Evolutionary conservation across 2,113 vertebrate species (phyloP).

Genomic region (Grammomys surdaster): DNA sequence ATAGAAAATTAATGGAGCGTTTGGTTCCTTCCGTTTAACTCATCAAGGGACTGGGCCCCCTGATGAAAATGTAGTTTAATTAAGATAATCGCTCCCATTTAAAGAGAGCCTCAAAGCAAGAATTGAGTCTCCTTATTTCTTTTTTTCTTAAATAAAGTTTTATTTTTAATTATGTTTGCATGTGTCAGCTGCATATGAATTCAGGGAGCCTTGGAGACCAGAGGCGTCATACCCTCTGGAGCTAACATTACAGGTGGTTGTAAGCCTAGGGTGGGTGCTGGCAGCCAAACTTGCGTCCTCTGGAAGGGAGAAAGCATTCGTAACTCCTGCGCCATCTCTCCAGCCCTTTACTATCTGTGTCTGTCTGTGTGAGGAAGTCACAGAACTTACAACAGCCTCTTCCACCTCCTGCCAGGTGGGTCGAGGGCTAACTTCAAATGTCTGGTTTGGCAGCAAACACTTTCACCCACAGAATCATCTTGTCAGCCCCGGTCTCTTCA

Average conservation of each 20-base stretch:
- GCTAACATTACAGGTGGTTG: not conserved
- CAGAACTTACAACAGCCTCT: not conserved
- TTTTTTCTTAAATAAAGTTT: not conserved
- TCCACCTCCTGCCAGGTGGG: not conserved
- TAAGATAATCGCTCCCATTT: slow-evolving; percentile 39
- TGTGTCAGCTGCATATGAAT: not conserved
- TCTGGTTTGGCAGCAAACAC: not conserved
- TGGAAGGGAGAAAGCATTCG: too few relatives aligned
- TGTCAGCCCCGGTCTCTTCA: not conserved
- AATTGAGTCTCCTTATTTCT: not conserved
- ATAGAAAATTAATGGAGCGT: slow-evolving; percentile 47
- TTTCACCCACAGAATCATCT: not conserved
- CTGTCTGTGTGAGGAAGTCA: too few relatives aligned
- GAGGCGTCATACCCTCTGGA: not conserved
- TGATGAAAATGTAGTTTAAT: slow-evolving; percentile 54
- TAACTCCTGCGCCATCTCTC: not conserved
- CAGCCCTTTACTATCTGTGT: not conserved
- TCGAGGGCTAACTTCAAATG: not conserved
- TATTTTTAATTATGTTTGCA: not conserved
- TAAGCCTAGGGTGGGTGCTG: too few relatives aligned
- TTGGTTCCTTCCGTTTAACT: slow-evolving; percentile 7
- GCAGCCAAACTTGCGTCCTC: not conserved
- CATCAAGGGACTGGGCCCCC: slow-evolving; percentile 60
- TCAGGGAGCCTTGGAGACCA: too few relatives aligned
- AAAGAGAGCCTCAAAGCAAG: slow-evolving; percentile 56